Conservation (phyloP, 2,113 vertebrate species). For the Diphyllodes magnificus region DNA sequence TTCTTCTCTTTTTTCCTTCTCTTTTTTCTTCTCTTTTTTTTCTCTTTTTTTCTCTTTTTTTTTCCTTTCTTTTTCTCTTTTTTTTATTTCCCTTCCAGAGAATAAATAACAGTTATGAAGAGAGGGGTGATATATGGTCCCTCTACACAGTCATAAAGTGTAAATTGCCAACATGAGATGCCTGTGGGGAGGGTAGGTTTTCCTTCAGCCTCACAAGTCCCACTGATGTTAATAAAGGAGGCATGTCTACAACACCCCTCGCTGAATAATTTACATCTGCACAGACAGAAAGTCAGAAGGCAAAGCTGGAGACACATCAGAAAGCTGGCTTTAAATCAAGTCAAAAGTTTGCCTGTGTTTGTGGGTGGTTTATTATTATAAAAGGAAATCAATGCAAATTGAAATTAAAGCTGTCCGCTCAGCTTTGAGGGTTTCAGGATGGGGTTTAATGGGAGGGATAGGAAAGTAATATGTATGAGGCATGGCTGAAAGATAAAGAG, state of each 20-base stretch:
- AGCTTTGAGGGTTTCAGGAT: neutral
- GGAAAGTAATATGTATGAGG: neutral
- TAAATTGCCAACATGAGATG: slow-evolving; percentile 24
- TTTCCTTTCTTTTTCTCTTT: neutral
- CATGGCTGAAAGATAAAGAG: neutral
- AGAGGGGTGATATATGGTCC: slow-evolving; percentile 9
- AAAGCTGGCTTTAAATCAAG: slow-evolving; percentile 47
- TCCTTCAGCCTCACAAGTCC: slow-evolving; percentile 36
- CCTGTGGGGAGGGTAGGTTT: slow-evolving; percentile 18
- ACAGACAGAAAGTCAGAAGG: slow-evolving; percentile 33
- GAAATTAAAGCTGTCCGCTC: slow-evolving; percentile 16
- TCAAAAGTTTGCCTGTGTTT: slow-evolving; percentile 24
- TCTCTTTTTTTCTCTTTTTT: neutral
- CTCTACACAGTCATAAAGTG: slow-evolving; percentile 14
- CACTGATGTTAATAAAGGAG: slow-evolving; percentile 46
- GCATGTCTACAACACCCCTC: slow-evolving; percentile 36
- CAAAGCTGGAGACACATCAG: slow-evolving; percentile 54
- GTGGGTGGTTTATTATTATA: slow-evolving; percentile 41
- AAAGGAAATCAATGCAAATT: neutral
- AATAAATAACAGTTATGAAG: slow-evolving; percentile 21
- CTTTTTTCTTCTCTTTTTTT: neutral
- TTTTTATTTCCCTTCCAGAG: neutral
- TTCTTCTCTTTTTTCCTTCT: accelerated
- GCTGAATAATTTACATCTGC: slow-evolving; percentile 56
- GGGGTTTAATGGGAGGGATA: neutral